phyloP scores from a whole-genome alignment of 2,113 vertebrate genomes.

The Martes martes region DNA sequence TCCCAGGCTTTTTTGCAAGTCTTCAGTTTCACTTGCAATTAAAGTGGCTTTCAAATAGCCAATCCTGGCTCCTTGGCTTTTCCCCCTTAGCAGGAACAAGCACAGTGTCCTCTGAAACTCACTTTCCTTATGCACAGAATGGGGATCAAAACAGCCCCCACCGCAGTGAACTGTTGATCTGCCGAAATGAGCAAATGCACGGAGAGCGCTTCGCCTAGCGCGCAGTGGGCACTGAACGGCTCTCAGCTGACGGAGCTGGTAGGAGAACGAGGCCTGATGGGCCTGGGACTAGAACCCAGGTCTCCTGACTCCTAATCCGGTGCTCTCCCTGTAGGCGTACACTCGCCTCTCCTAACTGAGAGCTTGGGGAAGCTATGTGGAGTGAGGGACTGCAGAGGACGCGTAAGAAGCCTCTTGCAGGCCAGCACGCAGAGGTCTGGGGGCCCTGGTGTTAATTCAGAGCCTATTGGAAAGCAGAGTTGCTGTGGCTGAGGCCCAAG shows the following conservation, averaged over 20 bases:
- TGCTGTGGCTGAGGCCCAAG: conserved; percentile 40
- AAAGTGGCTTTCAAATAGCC: not conserved
- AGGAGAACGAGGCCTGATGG: not conserved
- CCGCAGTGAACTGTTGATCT: not conserved
- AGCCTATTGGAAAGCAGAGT: not conserved
- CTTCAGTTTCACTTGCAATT: not conserved
- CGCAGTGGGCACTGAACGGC: not conserved
- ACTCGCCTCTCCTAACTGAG: not conserved
- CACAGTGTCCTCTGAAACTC: not conserved
- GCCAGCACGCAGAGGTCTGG: not conserved
- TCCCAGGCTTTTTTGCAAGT: not conserved
- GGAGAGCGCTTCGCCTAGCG: not conserved
- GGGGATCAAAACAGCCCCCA: not conserved
- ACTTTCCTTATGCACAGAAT: not conserved
- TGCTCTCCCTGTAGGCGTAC: not conserved
- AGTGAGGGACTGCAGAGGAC: no score
- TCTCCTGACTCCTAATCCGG: not conserved
- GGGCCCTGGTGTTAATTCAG: not conserved
- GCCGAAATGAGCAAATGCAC: not conserved
- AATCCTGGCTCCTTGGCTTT: not conserved
- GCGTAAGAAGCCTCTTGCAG: not conserved
- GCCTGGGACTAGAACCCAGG: fast-evolving
- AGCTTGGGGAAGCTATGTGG: not conserved
- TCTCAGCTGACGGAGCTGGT: not conserved
- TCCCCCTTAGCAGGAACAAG: not conserved